A percentile compares a stretch with the other conserved stretches of the same genome.
Evolutionary conservation across 2,113 vertebrate species (phyloP).

Genomic region (Protobothrops flavoviridis): DNA sequence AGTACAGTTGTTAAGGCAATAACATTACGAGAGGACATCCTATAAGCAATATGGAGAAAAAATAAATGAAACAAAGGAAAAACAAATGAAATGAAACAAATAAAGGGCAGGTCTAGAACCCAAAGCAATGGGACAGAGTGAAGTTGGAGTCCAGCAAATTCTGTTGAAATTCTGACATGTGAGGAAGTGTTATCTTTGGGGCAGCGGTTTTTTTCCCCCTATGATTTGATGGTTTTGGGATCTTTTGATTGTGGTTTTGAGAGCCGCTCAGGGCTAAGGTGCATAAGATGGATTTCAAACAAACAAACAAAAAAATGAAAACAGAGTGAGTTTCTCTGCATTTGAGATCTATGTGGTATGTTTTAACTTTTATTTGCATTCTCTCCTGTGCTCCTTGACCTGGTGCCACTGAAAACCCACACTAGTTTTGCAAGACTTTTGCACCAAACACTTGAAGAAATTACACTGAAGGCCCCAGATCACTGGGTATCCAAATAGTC

Average conservation of each 20-base stretch:
- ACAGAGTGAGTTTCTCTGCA: background rate
- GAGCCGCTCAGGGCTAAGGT: background rate
- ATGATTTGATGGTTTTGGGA: background rate
- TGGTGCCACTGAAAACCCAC: background rate
- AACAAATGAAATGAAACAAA: background rate
- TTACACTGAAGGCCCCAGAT: background rate
- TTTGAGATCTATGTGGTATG: background rate
- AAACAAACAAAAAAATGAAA: background rate
- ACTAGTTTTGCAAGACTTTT: background rate
- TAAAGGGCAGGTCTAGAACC: background rate
- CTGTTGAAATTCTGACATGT: background rate
- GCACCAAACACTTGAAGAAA: background rate
- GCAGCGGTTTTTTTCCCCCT: background rate
- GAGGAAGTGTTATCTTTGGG: background rate
- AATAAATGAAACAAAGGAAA: background rate
- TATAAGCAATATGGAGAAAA: no score
- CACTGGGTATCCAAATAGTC: background rate
- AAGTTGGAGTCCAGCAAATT: background rate
- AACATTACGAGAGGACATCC: background rate
- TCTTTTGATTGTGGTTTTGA: background rate
- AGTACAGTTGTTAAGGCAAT: background rate
- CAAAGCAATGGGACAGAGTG: background rate
- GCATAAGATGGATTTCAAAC: background rate
- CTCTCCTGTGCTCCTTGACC: background rate
- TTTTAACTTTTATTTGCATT: background rate